Evolutionary conservation across 1,140 invertebrate genomes (phyloP).

Genomic region (Drosophila mojavensis): DNA sequence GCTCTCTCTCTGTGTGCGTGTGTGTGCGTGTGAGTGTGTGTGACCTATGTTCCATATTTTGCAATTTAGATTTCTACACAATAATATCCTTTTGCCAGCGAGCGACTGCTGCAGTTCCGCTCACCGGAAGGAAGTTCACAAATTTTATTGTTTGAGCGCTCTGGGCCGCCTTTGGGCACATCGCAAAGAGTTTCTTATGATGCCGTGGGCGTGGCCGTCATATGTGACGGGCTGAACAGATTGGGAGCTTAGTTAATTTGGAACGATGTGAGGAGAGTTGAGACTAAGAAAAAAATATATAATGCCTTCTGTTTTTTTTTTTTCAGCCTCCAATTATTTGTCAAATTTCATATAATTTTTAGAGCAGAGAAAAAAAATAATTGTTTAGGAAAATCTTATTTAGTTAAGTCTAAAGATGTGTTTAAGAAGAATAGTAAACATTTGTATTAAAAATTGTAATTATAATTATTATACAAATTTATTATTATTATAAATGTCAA

Average conservation of each 20-base stretch:
- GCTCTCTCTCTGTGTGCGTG: too few relatives aligned
- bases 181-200: conserved; percentile 5
- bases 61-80: conserved; percentile 77
- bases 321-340: too few relatives aligned
- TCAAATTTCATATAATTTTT: too few relatives aligned
- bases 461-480: too few relatives aligned
- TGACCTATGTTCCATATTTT: conserved; percentile 65
- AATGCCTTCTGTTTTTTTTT: too few relatives aligned
- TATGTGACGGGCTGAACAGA: neutral
- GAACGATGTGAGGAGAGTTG: neutral
- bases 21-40: neutral
- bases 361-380: too few relatives aligned
- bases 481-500: too few relatives aligned
- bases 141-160: conserved; percentile 48
- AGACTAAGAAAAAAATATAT: neutral
- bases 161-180: conserved; percentile 19
- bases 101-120: conserved; percentile 53
- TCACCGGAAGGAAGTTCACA: conserved; percentile 72
- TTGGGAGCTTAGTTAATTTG: neutral
- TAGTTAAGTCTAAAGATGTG: too few relatives aligned
- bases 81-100: conserved; percentile 43
- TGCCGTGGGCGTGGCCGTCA: conserved; percentile 17
- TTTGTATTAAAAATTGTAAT: too few relatives aligned
- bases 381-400: too few relatives aligned
- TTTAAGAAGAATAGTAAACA: too few relatives aligned